phyloP scores from a whole-genome alignment of 2,113 vertebrate genomes.

The Protobothrops flavoviridis region DNA sequence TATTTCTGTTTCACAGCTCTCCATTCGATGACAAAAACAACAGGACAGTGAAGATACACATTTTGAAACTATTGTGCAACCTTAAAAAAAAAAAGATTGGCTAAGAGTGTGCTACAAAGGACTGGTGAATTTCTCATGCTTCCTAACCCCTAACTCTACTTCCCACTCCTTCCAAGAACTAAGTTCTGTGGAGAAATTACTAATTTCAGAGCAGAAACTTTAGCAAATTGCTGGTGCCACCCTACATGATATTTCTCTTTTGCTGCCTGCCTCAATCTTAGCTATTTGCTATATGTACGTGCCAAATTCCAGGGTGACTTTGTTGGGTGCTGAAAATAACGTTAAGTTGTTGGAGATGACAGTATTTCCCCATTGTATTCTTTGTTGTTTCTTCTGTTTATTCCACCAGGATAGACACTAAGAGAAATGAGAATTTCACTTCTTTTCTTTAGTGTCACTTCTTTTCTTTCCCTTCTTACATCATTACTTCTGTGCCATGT shows the following conservation, averaged over 20 bases:
- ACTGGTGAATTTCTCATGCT: slow-evolving; percentile 12
- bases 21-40: slow-evolving; percentile 60
- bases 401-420: neutral
- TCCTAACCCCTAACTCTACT: neutral
- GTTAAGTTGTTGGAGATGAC: neutral
- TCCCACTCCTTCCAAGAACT: neutral
- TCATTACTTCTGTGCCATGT: neutral
- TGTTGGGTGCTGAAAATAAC: neutral
- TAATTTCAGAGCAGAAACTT: slow-evolving; percentile 36
- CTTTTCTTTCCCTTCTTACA: neutral
- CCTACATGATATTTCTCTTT: slow-evolving; percentile 3
- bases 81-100: slow-evolving; percentile 12
- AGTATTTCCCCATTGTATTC: neutral
- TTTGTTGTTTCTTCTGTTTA: neutral
- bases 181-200: slow-evolving; percentile 31
- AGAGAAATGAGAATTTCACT: neutral
- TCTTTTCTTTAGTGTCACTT: neutral
- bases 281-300: neutral
- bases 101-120: slow-evolving; percentile 29
- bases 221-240: slow-evolving; percentile 30
- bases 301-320: slow-evolving; percentile 1
- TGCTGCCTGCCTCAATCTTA: neutral
- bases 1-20: slow-evolving; percentile 66
- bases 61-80: slow-evolving; percentile 29
- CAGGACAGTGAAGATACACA: slow-evolving; percentile 51